Base-by-base conservation (phyloP, 2,797 vertebrate genomes). In the Anomalospiza imberbis region DNA sequence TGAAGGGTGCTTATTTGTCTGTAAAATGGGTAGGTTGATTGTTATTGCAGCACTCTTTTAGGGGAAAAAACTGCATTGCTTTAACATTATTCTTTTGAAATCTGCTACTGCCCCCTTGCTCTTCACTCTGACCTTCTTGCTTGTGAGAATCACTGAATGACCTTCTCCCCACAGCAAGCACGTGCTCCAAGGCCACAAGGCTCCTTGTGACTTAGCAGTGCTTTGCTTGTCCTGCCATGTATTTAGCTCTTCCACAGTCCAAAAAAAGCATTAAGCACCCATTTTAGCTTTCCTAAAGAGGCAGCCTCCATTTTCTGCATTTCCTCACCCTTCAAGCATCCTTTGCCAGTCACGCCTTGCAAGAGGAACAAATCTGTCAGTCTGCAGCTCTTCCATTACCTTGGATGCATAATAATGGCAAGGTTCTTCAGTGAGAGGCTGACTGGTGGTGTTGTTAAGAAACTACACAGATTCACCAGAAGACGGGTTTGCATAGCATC, bases 341-440 rank as follows among this genome's bases (percentile, higher is more conserved):
- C 55, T 78, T 85, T 51, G 31, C 12, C 14, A 22, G 20, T 34
- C 25, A 12, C 14, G 17, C 5, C 50, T 74, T 0, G 0, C 28
- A 51, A 70, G 51, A 70, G 31, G 16, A 89, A 5, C 10, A 42
- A 20, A 62, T 51, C 51, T 80, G 31, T 36, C 8, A 7, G 3
- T 54, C 55, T 58, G 42, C 28, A 79, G 38, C 34, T 88, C 34
- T 77, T 76, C 51, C 20, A 5, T 77, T 84, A 21, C 24, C 34
- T 74, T 53, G 18, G 38, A 57, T 1, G 3, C 7, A 8, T 11
- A 28, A 62, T 29, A 36, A 47, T 36, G 34, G 63, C 25, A 63
- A 71, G 16, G 34, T 34, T 89, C 4, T 31, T 63, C 34, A 53
- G 38, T 21, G 38, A 67, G 38, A 21, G 55, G 32, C 50, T 71